Percentiles rank a stretch among this genome's conserved stretches.
phyloP scores from a whole-genome alignment of 2,113 vertebrate genomes.

The Kryptolebias marmoratus region DNA sequence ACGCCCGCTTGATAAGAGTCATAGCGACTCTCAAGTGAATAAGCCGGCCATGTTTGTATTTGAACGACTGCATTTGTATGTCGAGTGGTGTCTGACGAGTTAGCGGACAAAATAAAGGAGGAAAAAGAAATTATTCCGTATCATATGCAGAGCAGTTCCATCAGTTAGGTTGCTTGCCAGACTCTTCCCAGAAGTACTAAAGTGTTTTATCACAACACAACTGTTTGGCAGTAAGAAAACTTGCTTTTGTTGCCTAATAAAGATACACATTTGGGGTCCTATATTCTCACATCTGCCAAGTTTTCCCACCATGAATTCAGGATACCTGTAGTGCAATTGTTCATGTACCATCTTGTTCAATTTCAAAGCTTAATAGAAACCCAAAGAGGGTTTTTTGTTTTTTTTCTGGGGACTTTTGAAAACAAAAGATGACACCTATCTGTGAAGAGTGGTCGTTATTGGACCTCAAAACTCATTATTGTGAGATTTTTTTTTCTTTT shows the following conservation, averaged over 20 bases:
- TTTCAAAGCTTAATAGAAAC: constrained; percentile 83
- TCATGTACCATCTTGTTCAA: not conserved
- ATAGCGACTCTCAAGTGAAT: too few species aligned
- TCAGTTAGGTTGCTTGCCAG: too few species aligned
- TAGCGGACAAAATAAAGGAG: not conserved
- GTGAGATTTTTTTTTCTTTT: constrained; percentile 63
- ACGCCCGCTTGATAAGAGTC: too few species aligned
- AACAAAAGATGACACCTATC: constrained; percentile 84
- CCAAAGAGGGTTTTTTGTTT: constrained; percentile 77
- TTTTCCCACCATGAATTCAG: not conserved
- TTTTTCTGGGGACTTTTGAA: constrained; percentile 80
- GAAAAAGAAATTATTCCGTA: too few species aligned
- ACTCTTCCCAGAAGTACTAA: too few species aligned
- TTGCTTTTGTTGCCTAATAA: not conserved
- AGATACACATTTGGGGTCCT: not conserved
- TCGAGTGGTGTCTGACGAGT: not conserved
- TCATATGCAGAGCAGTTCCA: too few species aligned
- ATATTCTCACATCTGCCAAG: not conserved
- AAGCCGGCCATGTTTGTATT: not conserved
- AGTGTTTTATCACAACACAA: too few species aligned
- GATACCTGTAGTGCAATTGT: not conserved
- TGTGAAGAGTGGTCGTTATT: constrained; percentile 84
- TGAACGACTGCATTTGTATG: not conserved
- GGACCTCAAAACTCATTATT: constrained; percentile 84
- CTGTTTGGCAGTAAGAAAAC: not conserved